These are phyloP conservation scores for Heliconius sara DNA, from an alignment of 2,888 invertebrate species.

Conservation along the genomic window DNA sequence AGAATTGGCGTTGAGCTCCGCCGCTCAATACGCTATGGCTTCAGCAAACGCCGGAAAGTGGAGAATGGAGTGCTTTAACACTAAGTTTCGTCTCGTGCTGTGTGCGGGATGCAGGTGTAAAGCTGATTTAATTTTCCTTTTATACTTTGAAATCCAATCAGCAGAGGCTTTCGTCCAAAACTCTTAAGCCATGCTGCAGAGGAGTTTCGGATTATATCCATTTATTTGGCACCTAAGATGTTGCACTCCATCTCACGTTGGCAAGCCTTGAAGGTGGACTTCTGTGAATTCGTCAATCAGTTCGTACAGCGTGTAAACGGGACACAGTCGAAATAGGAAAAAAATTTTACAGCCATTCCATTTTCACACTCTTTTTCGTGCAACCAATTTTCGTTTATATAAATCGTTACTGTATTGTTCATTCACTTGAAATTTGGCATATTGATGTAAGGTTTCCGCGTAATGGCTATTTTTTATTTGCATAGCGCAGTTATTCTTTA, in stretches of 20 bases:
- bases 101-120: neutral
- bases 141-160: no score
- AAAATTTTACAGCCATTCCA: neutral
- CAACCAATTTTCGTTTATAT: constrained; percentile 21
- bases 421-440: constrained; percentile 38
- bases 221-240: no score
- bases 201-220: no score
- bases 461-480: constrained; percentile 45
- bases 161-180: no score
- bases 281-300: no score
- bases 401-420: constrained; percentile 32
- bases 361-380: neutral
- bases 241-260: no score
- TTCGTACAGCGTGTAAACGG: neutral
- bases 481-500: constrained; percentile 36
- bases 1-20: no score
- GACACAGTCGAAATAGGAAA: neutral
- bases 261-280: no score
- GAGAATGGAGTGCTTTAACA: neutral
- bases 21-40: neutral
- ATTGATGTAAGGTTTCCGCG: constrained; percentile 39
- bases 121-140: neutral
- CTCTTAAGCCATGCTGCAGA: no score
- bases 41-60: neutral
- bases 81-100: neutral